Evolutionary conservation across 1,140 invertebrate species (phyloP), one percentile per base, ranked within the genome.

Genomic region (Formica exsecta): DNA sequence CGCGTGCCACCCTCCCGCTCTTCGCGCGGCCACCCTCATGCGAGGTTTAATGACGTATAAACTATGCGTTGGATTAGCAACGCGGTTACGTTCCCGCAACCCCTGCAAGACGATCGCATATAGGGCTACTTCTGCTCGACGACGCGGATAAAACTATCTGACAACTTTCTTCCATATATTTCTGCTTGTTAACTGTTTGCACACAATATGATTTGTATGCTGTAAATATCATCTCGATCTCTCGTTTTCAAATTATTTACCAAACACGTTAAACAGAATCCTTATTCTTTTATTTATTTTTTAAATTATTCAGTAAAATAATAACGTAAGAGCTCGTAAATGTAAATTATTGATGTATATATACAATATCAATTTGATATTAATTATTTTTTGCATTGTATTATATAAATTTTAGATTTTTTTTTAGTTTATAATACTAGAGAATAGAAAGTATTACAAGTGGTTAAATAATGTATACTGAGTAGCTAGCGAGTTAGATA

Each of bases 11-110:
- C 87, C 86, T 85, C 75, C 74, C 90, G 73, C 92, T 90, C 83
- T 32, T 76, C 80, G 38, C 38, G 38, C 80, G 76, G 44, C 64
- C 70, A 83, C 89, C 89, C 87, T 88, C 84, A 71, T 87, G 89
- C 90, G 86, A 90, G 90, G 93, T 94, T 94, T 94, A 95, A 94
- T 94, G 94, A 95, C 94, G 94, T 95, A 95, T 95, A 94, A 95
- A 95, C 94, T 95, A 94, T 95, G 94, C 93, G 93, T 86, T 87
- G 94, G 94, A 95, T 95, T 95, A 95, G 93, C 93, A 89, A 92
- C 91, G 91, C 89, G 85, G 81, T 90, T 87, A 85, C 73, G 36
- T 59, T 86, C 75, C 77, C 59, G 71, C 76, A 68, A 83, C 64
- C 87, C 84, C 73, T 73, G 77, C 86, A 86, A 89, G 87, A 89